A percentile compares a stretch with the other conserved stretches of the same genome.
phyloP scores from a whole-genome alignment of 2,888 invertebrate genomes.

The Adelognathus sp. region DNA sequence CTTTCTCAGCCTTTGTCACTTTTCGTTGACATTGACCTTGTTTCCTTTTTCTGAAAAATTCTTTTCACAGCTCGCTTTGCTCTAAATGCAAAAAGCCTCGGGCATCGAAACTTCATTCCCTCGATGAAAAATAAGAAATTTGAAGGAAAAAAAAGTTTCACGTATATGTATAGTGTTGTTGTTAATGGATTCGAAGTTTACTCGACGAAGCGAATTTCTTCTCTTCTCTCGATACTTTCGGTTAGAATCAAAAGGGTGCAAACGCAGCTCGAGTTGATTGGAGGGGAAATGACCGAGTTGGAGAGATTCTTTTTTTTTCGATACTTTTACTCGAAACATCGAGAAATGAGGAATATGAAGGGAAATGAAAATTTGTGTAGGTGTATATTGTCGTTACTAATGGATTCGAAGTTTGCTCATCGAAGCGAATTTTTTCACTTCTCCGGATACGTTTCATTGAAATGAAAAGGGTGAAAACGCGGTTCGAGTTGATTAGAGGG shows the following conservation, averaged over 20 bases:
- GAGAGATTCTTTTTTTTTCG: no score
- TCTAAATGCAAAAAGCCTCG: conserved; percentile 12
- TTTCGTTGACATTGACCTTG: conserved; percentile 46
- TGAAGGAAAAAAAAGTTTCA: neutral
- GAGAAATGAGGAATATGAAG: neutral
- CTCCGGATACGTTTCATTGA: conserved; percentile 14
- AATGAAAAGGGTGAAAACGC: conserved; percentile 20
- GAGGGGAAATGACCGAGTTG: no score
- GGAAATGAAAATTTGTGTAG: neutral
- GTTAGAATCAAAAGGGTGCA: conserved; percentile 31
- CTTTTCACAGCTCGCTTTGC: neutral
- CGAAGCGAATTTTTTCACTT: conserved; percentile 24
- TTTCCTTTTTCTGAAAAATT: conserved; percentile 12
- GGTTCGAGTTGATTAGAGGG: neutral
- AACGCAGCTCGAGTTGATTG: neutral
- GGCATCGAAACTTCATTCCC: neutral
- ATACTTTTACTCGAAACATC: neutral
- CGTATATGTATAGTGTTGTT: neutral
- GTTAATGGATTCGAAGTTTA: conserved; percentile 10
- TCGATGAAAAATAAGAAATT: neutral
- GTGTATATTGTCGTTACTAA: neutral
- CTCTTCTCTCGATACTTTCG: neutral
- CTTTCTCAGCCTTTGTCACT: conserved; percentile 42
- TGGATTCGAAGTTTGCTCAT: conserved; percentile 27
- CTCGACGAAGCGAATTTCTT: conserved; percentile 37